A percentile compares a stretch with the other conserved stretches of the same genome.
Evolutionary conservation across 2,888 invertebrate species (phyloP).

Genomic region (Clepsis dumicolana): DNA sequence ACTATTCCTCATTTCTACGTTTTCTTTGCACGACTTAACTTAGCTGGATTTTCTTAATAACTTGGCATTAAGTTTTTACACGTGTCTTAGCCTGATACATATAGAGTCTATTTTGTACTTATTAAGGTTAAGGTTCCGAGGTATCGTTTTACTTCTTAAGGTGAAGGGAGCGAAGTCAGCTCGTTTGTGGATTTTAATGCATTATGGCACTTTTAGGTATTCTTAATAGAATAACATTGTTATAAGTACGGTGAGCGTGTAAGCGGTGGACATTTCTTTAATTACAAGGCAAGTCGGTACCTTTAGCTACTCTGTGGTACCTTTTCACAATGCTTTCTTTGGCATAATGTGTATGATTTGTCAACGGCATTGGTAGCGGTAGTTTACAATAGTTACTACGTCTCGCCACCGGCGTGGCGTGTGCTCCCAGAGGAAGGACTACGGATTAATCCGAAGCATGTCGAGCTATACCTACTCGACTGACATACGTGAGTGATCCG

Average conservation of each 20-base stretch:
- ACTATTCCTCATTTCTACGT: not conserved
- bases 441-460: no score
- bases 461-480: no score
- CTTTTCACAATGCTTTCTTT: not conserved
- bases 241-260: constrained; percentile 3
- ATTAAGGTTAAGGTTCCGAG: not conserved
- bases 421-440: no score
- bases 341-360: no score
- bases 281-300: not conserved
- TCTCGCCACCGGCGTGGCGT: no score
- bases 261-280: not conserved
- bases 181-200: constrained; percentile 16
- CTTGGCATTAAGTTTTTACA: not conserved
- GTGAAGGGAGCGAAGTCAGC: constrained; percentile 9
- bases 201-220: constrained; percentile 21
- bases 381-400: no score
- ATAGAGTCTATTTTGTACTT: not conserved
- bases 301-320: not conserved
- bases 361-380: no score
- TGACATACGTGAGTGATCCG: no score
- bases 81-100: not conserved
- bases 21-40: not conserved
- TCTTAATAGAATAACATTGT: constrained; percentile 23
- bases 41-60: not conserved
- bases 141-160: constrained; percentile 16